phyloP scores from a whole-genome alignment of 2,888 invertebrate species.

The Apamea sordens region DNA sequence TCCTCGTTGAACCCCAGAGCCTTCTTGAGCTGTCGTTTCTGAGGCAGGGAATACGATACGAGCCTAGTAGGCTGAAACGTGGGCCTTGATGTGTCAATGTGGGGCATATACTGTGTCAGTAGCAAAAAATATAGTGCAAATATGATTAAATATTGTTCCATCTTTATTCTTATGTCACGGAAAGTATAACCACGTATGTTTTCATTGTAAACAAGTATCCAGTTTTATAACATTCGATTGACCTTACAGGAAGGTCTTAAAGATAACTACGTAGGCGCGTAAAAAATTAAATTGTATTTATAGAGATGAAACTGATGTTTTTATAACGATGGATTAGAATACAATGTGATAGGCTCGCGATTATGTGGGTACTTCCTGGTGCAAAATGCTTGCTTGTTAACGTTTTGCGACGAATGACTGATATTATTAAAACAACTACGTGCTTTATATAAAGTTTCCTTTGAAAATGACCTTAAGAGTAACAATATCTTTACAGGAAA shows the following conservation, averaged over 20 bases:
- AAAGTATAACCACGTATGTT: slow-evolving; percentile 76
- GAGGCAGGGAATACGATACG: slow-evolving; percentile 76
- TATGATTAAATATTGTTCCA: slow-evolving; percentile 64
- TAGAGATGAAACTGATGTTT: slow-evolving; percentile 50
- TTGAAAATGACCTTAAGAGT: slow-evolving; percentile 46
- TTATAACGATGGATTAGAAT: slow-evolving; percentile 50
- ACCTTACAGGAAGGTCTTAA: slow-evolving; percentile 82
- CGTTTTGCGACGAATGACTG: slow-evolving; percentile 22
- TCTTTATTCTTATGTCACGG: slow-evolving; percentile 73
- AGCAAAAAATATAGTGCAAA: slow-evolving; percentile 65
- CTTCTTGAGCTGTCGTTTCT: slow-evolving; percentile 77
- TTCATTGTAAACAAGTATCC: slow-evolving; percentile 76
- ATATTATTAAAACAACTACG: slow-evolving; percentile 20
- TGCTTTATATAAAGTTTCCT: slow-evolving; percentile 40
- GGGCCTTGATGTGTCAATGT: slow-evolving; percentile 61
- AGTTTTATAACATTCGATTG: slow-evolving; percentile 84
- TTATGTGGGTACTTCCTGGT: slow-evolving; percentile 52
- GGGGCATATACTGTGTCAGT: slow-evolving; percentile 60
- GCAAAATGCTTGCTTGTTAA: slow-evolving; percentile 16
- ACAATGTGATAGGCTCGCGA: slow-evolving; percentile 44
- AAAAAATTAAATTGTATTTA: slow-evolving; percentile 58
- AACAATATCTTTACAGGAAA: slow-evolving; percentile 44
- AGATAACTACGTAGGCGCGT: slow-evolving; percentile 64
- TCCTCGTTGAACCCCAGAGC: slow-evolving; percentile 81
- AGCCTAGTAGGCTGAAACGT: slow-evolving; percentile 65